phyloP scores from a whole-genome alignment of 1,140 invertebrate species.

The Nephila pilipes region DNA sequence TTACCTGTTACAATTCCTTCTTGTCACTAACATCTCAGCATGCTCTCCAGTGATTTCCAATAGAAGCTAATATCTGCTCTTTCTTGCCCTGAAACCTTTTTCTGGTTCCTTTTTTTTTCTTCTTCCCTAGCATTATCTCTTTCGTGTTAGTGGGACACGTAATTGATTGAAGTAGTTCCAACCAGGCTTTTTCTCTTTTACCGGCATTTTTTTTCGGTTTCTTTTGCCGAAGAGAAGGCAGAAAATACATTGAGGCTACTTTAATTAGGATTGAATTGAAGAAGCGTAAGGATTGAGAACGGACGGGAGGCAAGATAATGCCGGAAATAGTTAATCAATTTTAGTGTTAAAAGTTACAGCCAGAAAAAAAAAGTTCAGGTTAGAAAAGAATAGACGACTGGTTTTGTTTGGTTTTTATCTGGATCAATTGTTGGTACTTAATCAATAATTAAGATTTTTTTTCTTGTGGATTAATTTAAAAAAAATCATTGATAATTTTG shows the following conservation, averaged over 20 bases:
- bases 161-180: conserved; percentile 58
- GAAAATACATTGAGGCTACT: neutral
- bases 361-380: neutral
- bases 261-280: conserved; percentile 22
- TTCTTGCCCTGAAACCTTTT: neutral
- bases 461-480: too few species aligned
- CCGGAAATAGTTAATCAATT: conserved; percentile 28
- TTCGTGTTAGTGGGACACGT: conserved; percentile 40
- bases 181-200: neutral
- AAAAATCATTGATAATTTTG: too few species aligned
- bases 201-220: neutral
- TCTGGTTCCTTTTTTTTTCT: neutral
- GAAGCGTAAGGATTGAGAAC: neutral
- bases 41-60: conserved; percentile 57
- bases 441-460: neutral
- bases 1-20: too few species aligned
- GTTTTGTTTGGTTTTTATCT: neutral
- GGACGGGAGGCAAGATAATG: conserved; percentile 2
- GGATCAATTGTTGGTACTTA: neutral
- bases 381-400: neutral
- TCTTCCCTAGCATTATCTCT: conserved; percentile 38
- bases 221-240: neutral
- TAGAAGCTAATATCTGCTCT: conserved; percentile 52
- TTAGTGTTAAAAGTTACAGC: neutral
- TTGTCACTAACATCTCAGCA: too few species aligned